These are phyloP conservation scores for Sisyra terminalis DNA, from an alignment of 2,888 invertebrate genomes.

Conservation along the genomic window DNA sequence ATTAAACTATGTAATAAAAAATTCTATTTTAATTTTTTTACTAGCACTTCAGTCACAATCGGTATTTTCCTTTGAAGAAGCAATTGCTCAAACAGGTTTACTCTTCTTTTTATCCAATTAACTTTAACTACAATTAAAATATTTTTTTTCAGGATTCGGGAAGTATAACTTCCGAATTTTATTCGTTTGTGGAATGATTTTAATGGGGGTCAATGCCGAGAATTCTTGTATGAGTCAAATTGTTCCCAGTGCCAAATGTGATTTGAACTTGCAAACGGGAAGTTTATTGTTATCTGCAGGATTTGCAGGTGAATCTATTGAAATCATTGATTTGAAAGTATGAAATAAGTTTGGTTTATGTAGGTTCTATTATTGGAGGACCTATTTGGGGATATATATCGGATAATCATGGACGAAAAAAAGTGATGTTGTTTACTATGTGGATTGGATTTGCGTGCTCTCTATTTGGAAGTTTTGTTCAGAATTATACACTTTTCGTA, in stretches of 20 bases:
- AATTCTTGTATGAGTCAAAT: slow-evolving; percentile 2
- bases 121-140: neutral
- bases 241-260: slow-evolving; percentile 3
- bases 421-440: neutral
- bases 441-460: neutral
- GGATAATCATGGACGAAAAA: slow-evolving; percentile 28
- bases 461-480: neutral
- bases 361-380: slow-evolving; percentile 1
- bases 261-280: neutral
- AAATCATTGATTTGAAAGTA: neutral
- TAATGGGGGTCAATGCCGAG: slow-evolving; percentile 30
- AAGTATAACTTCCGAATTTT: slow-evolving; percentile 30
- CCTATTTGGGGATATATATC: slow-evolving; percentile 1
- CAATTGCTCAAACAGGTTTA: neutral
- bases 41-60: no score
- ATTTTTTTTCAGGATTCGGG: slow-evolving; percentile 31
- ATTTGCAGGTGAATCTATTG: neutral
- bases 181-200: slow-evolving; percentile 29
- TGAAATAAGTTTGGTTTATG: neutral
- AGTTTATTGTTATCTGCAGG: neutral
- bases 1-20: no score
- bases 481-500: neutral
- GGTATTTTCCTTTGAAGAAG: neutral
- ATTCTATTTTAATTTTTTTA: no score
- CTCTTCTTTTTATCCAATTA: neutral